Base-by-base conservation (phyloP, 2,113 vertebrate species). In the Anhinga anhinga region DNA sequence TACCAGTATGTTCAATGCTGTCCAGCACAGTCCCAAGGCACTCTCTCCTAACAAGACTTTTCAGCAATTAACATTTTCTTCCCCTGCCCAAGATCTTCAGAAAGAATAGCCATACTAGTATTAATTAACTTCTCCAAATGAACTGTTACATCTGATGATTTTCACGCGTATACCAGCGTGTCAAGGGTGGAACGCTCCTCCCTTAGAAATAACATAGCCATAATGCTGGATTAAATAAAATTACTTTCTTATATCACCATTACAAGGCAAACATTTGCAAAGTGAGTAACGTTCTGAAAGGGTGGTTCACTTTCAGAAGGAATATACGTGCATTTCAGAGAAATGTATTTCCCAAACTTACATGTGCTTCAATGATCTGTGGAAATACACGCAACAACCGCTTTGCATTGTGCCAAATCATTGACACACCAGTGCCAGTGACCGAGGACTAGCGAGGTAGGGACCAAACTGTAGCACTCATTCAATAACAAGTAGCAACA, bases 71-170 rank as follows among this genome's bases (percentile, higher is more conserved):
- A 47, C 61, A 29, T 53, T 50, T 55, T n/a, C 49, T 61, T 53
- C 29, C 17, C 10, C 40, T 69, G 20, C 29, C 32, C 7, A 3
- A 76, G 30, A 56, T 55, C 34, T 59, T 44, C 29, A 76, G 74
- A 66, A 74, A 82, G 22, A 76, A 40, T 0, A 88, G 29, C 30
- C 87, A 10, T 19, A 58, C 50, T 7, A 79, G 20, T n/a, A 44
- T 1, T 21, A 22, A 15, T 30, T 82, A 82, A 47, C 23, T 55
- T 82, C 38, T 15, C 13, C 52, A n/a, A 36, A 26, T 52, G 42
- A 59, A 55, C 38, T 23, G 9, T 12, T 18, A 49, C 0, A 0
- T 52, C 20, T 67, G 16, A 52, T 26, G 10, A 77, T 42, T 23
- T 67, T n/a, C 14, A 40, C 13, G 20, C 5, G 2, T 9, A 32